Evolutionary conservation across 1,140 invertebrate species (phyloP).

Genomic region (Drosophila ogumai): DNA sequence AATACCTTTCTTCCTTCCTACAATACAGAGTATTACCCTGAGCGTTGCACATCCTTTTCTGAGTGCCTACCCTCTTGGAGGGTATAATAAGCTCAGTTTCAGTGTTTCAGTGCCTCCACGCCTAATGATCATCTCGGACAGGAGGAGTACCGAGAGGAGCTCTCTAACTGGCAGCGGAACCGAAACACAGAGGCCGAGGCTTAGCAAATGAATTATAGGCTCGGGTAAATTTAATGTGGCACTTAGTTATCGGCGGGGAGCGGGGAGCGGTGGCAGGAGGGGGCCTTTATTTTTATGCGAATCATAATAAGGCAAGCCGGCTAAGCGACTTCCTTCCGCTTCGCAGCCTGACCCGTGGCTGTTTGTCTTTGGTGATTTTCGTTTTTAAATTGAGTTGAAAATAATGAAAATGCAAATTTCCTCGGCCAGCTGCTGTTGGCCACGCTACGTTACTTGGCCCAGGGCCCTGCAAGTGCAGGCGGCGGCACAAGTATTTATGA

Average conservation of each 20-base stretch:
- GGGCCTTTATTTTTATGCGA: conserved; percentile 54
- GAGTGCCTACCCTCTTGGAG: background rate
- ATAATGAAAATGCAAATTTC: conserved; percentile 80
- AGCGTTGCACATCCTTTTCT: background rate
- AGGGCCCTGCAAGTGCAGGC: conserved; percentile 50
- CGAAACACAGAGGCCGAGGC: conserved; percentile 35
- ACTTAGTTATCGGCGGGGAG: conserved; percentile 58
- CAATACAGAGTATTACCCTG: background rate
- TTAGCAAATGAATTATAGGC: conserved; percentile 80
- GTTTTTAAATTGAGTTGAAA: conserved; percentile 77
- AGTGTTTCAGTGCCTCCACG: background rate
- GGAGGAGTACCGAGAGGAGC: background rate
- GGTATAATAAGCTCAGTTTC: conserved; percentile 23
- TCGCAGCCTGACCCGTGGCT: conserved; percentile 23
- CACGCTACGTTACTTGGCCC: conserved; percentile 32
- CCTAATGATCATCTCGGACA: conserved; percentile 57
- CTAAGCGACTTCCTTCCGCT: conserved; percentile 52
- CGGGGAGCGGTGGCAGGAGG: background rate
- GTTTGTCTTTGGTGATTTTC: conserved; percentile 62
- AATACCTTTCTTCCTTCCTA: background rate
- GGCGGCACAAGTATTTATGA: conserved; percentile 62
- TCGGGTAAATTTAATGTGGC: conserved; percentile 76
- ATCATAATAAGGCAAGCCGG: conserved; percentile 52
- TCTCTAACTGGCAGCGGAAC: conserved; percentile 9
- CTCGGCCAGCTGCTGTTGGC: conserved; percentile 51